Percentiles rank a stretch among this genome's conserved stretches.
These are phyloP conservation scores for Leucopsar rothschildi DNA, from an alignment of 2,113 vertebrate genomes.

Conservation along the genomic window DNA sequence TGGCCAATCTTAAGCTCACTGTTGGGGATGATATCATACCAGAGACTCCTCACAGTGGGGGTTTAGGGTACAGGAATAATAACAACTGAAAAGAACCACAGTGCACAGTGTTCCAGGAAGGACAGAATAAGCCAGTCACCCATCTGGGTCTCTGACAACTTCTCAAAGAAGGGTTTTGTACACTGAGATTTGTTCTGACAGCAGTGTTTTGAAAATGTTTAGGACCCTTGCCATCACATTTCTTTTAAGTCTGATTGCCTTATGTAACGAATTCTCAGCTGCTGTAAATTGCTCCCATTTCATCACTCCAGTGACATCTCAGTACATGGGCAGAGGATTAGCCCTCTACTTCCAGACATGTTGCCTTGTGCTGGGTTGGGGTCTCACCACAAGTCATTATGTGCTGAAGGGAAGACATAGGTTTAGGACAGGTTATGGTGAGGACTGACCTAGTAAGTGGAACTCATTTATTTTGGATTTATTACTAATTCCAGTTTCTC, in stretches of 20 bases:
- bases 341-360: neutral
- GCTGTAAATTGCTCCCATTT: neutral
- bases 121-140: neutral
- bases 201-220: constrained; percentile 22
- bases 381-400: neutral
- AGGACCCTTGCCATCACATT: constrained; percentile 26
- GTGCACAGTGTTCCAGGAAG: neutral
- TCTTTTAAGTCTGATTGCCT: constrained; percentile 35
- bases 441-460: neutral
- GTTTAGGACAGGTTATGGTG: neutral
- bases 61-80: neutral
- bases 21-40: neutral
- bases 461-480: constrained; percentile 21
- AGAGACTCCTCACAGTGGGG: neutral
- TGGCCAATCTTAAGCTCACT: neutral
- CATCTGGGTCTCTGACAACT: constrained; percentile 22
- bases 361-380: neutral
- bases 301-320: neutral
- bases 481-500: neutral
- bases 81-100: neutral
- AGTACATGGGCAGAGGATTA: neutral
- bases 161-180: constrained; percentile 9
- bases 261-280: neutral
- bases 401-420: neutral
- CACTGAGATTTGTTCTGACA: constrained; percentile 1